These are phyloP conservation scores for Allygus modestus DNA, from an alignment of 2,888 invertebrate genomes.

Conservation along the genomic window DNA sequence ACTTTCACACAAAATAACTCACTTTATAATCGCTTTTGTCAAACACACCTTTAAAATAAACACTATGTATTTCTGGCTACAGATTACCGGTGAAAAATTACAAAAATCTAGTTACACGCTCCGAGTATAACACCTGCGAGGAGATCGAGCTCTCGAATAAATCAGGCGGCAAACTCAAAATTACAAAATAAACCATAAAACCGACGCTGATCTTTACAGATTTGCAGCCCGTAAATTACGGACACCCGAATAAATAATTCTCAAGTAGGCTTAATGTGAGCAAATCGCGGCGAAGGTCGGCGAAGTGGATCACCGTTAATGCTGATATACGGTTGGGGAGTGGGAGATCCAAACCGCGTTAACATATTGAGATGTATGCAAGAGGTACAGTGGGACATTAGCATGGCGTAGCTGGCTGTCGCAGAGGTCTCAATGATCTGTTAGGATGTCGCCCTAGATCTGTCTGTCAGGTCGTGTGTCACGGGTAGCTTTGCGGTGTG, in stretches of 20 bases:
- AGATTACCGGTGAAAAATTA: slow-evolving; percentile 2
- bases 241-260: slow-evolving; percentile 36
- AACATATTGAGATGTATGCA: slow-evolving; percentile 38
- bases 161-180: slow-evolving; percentile 28
- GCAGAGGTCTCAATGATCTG: slow-evolving; percentile 1
- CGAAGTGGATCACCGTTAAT: slow-evolving; percentile 19
- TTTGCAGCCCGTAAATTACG: not conserved
- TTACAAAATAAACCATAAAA: slow-evolving; percentile 42
- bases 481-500: not conserved
- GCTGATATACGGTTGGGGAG: slow-evolving; percentile 8
- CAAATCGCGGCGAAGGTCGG: not conserved
- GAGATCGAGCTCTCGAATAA: not conserved
- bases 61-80: not conserved
- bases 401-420: not conserved
- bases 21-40: slow-evolving; percentile 5
- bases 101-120: not conserved
- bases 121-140: not conserved
- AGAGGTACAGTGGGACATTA: not conserved
- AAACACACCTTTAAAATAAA: not conserved
- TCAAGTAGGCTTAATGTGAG: slow-evolving; percentile 35
- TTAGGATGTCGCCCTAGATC: not conserved
- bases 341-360: not conserved
- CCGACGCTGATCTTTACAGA: slow-evolving; percentile 27
- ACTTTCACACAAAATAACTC: slow-evolving; percentile 1
- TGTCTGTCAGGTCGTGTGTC: slow-evolving; percentile 13